A percentile compares a stretch with the other conserved stretches of the same genome.
phyloP scores from a whole-genome alignment of 2,888 invertebrate genomes.

The Drosophila gaucha region DNA sequence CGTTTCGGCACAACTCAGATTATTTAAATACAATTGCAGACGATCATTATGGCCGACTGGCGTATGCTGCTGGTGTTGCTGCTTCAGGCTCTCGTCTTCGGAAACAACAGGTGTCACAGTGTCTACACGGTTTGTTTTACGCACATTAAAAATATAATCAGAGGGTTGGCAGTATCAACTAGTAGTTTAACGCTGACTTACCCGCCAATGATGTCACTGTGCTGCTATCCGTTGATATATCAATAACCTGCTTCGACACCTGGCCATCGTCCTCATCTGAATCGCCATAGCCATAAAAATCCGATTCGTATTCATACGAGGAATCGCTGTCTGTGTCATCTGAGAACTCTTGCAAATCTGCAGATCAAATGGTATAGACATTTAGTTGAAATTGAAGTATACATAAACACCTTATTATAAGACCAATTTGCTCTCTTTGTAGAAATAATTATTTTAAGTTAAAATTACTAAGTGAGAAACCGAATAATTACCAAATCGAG shows the following conservation, averaged over 20 bases:
- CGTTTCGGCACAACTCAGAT: slow-evolving; percentile 58
- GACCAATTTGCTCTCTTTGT: too few species aligned
- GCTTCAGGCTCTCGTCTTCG: slow-evolving; percentile 57
- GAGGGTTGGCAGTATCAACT: slow-evolving; percentile 77
- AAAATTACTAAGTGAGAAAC: too few species aligned
- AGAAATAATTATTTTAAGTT: too few species aligned
- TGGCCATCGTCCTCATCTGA: slow-evolving; percentile 41
- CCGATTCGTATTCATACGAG: slow-evolving; percentile 55
- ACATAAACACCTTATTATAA: too few species aligned
- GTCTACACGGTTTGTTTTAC: slow-evolving; percentile 73
- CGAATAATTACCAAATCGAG: too few species aligned
- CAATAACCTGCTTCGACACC: slow-evolving; percentile 48
- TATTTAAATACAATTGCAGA: slow-evolving; percentile 57
- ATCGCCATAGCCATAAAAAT: slow-evolving; percentile 54
- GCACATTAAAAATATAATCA: slow-evolving; percentile 73
- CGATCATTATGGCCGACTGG: slow-evolving; percentile 38
- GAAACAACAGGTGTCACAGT: slow-evolving; percentile 77
- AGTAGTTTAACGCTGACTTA: slow-evolving; percentile 58
- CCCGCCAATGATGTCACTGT: slow-evolving; percentile 56
- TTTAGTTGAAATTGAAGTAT: too few species aligned
- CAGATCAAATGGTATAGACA: background rate
- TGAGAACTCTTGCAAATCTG: slow-evolving; percentile 42
- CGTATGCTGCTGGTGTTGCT: slow-evolving; percentile 15
- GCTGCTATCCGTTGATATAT: slow-evolving; percentile 68
- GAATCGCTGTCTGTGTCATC: slow-evolving; percentile 53